phyloP scores from a whole-genome alignment of 1,140 invertebrate genomes.

The Microplitis mediator region DNA sequence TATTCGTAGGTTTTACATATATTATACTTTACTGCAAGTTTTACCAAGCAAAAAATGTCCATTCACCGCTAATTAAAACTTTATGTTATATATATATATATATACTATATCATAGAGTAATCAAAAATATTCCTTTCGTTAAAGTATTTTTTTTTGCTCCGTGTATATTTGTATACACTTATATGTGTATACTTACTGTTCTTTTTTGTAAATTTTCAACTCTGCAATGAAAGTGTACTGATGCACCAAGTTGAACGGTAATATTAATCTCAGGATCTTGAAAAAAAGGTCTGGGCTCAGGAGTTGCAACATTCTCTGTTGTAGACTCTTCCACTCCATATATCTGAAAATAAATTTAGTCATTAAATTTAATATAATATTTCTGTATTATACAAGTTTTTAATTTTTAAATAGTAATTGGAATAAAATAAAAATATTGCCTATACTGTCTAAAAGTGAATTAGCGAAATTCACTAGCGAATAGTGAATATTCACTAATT shows the following conservation, averaged over 20 bases:
- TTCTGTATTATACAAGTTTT: conserved; percentile 10
- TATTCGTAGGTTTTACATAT: conserved; percentile 6
- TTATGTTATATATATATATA: too few species aligned
- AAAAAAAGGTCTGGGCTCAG: conserved; percentile 65
- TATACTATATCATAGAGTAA: too few species aligned
- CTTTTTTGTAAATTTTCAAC: conserved; percentile 69
- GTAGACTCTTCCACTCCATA: conserved; percentile 58
- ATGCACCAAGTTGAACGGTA: conserved; percentile 67
- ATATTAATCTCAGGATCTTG: conserved; percentile 65
- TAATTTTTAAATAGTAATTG: too few species aligned
- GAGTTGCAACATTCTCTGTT: conserved; percentile 58
- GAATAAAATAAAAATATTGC: too few species aligned
- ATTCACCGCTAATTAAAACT: too few species aligned
- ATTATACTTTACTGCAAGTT: background rate
- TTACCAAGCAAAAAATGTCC: too few species aligned
- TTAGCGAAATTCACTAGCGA: too few species aligned
- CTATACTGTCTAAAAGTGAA: too few species aligned
- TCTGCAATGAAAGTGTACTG: conserved; percentile 68
- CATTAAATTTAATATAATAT: conserved; percentile 4
- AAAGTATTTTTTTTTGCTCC: too few species aligned
- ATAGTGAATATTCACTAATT: too few species aligned
- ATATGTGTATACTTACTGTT: conserved; percentile 60
- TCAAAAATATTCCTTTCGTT: too few species aligned
- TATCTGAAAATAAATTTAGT: conserved; percentile 38
- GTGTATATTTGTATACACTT: background rate